Evolutionary conservation across 1,140 invertebrate species (phyloP).

Genomic region (Protaetia brevitarsis): DNA sequence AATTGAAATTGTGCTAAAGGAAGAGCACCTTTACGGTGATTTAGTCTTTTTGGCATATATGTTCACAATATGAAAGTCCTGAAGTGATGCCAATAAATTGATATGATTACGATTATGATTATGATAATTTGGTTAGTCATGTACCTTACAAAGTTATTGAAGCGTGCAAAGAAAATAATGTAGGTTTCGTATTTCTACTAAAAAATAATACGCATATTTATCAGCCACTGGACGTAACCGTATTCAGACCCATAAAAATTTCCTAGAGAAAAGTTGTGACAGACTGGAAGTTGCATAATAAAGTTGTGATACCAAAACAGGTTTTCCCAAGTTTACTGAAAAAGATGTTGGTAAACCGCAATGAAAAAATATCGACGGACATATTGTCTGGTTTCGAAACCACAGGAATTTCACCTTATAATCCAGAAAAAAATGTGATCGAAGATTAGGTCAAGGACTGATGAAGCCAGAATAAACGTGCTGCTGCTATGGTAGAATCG

Average conservation of each 20-base stretch:
- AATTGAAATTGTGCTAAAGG: too few relatives aligned
- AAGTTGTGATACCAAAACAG: background rate
- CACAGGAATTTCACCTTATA: background rate
- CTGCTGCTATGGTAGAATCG: too few relatives aligned
- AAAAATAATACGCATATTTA: background rate
- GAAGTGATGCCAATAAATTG: too few relatives aligned
- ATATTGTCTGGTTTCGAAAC: background rate
- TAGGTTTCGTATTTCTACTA: background rate
- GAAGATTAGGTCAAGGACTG: too few relatives aligned
- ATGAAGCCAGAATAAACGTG: too few relatives aligned
- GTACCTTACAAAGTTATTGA: slow-evolving; percentile 23
- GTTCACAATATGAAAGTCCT: too few relatives aligned
- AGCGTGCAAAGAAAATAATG: slow-evolving; percentile 13
- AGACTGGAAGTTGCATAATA: background rate
- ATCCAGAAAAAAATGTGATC: too few relatives aligned
- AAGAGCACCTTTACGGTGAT: too few relatives aligned
- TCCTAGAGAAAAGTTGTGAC: background rate
- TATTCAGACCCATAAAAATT: background rate
- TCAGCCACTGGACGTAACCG: background rate
- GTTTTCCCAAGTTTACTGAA: background rate
- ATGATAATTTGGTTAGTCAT: too few relatives aligned
- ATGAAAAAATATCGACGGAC: background rate
- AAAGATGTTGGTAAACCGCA: background rate
- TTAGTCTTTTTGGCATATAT: too few relatives aligned
- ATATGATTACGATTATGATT: too few relatives aligned